Conservation (phyloP, 2,888 invertebrate genomes). For the Tinea pellionella region DNA sequence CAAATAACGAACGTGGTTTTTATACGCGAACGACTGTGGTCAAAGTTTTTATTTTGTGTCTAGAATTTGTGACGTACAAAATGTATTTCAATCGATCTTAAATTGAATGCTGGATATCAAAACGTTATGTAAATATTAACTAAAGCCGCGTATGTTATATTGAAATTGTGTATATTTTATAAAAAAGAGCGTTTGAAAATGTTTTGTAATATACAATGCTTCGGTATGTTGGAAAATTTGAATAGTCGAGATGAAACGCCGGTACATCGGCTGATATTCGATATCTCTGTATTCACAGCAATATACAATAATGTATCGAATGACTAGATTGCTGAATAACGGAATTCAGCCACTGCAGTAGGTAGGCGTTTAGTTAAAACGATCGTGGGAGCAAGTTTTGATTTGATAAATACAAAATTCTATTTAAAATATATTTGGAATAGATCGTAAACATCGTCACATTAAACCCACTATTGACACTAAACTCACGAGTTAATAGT, state of each 20-base stretch:
- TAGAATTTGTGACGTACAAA: not conserved
- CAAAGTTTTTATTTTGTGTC: constrained; percentile 1
- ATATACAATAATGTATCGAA: constrained; percentile 19
- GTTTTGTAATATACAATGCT: not conserved
- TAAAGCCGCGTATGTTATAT: not conserved
- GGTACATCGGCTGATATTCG: constrained; percentile 30
- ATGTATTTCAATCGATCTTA: not conserved
- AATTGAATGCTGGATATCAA: not conserved
- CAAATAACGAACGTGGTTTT: constrained; percentile 6
- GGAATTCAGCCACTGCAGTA: constrained; percentile 48
- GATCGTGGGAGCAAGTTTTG: constrained; percentile 7
- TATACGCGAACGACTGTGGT: not conserved
- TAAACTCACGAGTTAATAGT: constrained; percentile 1
- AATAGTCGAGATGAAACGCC: constrained; percentile 25
- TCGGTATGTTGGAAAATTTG: constrained; percentile 24
- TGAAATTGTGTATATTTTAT: not conserved
- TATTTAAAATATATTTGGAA: not conserved
- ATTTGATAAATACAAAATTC: not conserved
- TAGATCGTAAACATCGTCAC: not conserved
- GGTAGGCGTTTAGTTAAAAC: constrained; percentile 24
- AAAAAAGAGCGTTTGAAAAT: not conserved
- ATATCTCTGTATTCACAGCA: constrained; percentile 27
- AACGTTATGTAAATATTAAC: not conserved
- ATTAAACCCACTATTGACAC: constrained; percentile 2
- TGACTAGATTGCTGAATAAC: constrained; percentile 40